Evolutionary conservation across 2,888 invertebrate species (phyloP), one percentile per base, ranked within the genome.

Genomic region (Pollenia griseotomentosa): DNA sequence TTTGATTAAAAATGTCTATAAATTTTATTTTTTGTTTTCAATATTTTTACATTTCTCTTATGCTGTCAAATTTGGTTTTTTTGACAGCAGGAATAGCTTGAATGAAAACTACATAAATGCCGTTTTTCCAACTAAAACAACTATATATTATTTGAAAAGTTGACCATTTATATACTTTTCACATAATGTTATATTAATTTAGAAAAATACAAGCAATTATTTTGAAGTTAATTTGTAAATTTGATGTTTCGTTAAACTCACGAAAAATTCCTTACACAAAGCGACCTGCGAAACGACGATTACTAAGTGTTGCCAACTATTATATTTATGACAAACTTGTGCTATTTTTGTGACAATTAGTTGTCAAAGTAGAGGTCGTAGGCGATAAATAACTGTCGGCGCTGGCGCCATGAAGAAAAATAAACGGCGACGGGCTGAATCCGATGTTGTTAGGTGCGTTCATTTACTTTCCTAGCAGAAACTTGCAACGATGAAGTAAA

Each of bases 241-340:
- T 14, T 68, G 59, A 42, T 61, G 12, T 84, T 59, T 79, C 59
- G 71, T 59, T 57, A 44, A 73, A 53, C 73, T 14, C 53, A 66
- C 79, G 78, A 84, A 84, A 68, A 75, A 73, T 84, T 73, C 7
- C 40, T 65, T 73, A 40, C 74, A 80, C 80, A 75, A 85, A 85
- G 85, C 85, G 85, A 80, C 75, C 61, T 65, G 63, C 40, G n/a
- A 74, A 77, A 84, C 71, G 71, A 84, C 19, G 46, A 65, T 40
- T 55, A 19, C 11, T 57, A 48, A 57, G 55, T 78, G 71, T 65
- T 78, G 61, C 65, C 77, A 77, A 78, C 42, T 23, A 19, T 42
- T 14, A 51, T 5, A 55, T 23, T n/a, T 51, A 11, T 66, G n/a
- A 66, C 40, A 74, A 7, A 12, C 51, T 44, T 16, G 19, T 48